These are phyloP conservation scores for Siniperca undulata DNA, from an alignment of 2,797 vertebrate species.

Conservation along the genomic window DNA sequence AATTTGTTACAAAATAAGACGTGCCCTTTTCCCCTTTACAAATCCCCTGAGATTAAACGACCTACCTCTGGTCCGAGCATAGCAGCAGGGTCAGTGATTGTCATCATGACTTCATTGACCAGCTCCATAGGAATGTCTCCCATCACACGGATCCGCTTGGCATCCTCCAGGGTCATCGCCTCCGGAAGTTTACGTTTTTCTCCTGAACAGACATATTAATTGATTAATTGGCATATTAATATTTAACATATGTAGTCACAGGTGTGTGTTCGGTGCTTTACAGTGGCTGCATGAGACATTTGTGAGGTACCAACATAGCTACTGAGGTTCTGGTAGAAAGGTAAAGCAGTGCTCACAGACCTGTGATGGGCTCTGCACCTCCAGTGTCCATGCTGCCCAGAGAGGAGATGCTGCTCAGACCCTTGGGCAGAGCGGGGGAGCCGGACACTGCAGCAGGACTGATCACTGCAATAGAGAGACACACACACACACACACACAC, in stretches of 20 bases:
- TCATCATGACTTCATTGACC: constrained; percentile 99
- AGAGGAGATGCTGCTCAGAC: constrained; percentile 87
- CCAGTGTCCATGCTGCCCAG: constrained; percentile 84
- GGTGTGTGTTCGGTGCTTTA: background rate
- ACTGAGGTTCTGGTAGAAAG: background rate
- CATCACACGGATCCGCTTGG: constrained; percentile 97
- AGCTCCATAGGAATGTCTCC: constrained; percentile 99
- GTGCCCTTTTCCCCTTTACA: background rate
- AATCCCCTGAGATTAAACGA: background rate
- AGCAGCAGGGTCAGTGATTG: constrained; percentile 96
- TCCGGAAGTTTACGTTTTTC: constrained; percentile 97
- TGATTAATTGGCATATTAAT: too few species aligned
- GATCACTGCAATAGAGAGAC: constrained; percentile 79
- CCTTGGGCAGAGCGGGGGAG: constrained; percentile 89
- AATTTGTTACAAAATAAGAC: too few species aligned
- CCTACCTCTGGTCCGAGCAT: constrained; percentile 97
- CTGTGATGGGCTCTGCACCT: constrained; percentile 89
- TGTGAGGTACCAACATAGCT: background rate
- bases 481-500: too few species aligned
- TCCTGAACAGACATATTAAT: constrained; percentile 78
- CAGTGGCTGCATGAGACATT: background rate
- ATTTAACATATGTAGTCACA: background rate
- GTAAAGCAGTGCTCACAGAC: constrained; percentile 71
- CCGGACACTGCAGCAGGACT: constrained; percentile 89
- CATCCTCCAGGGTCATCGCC: constrained; percentile 94